Conservation (phyloP, 2,888 invertebrate species). For the Ormia ochracea region DNA sequence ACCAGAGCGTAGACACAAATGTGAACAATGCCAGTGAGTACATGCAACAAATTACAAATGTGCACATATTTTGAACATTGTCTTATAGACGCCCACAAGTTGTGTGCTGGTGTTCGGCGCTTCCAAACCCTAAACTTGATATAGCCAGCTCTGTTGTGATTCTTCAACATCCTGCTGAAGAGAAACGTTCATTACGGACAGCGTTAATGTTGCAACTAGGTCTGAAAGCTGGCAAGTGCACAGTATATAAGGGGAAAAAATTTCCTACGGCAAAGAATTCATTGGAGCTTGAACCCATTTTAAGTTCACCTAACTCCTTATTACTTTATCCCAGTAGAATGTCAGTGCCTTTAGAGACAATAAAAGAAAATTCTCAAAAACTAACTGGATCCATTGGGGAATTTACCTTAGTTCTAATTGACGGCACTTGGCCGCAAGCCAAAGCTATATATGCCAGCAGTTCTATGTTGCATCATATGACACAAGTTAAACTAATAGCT, state of each 20-base stretch:
- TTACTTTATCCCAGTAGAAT: conserved; percentile 88
- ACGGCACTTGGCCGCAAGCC: conserved; percentile 98
- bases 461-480: conserved; percentile 83
- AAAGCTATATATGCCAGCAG: conserved; percentile 93
- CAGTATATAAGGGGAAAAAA: conserved; percentile 83
- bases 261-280: conserved; percentile 83
- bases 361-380: conserved; percentile 64
- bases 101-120: conserved; percentile 93
- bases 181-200: conserved; percentile 90
- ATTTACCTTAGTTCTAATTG: conserved; percentile 89
- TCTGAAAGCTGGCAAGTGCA: conserved; percentile 85
- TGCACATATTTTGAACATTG: neutral
- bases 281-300: conserved; percentile 81
- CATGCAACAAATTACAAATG: neutral
- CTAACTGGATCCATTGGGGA: conserved; percentile 70
- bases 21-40: conserved; percentile 85
- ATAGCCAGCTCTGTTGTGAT: conserved; percentile 86
- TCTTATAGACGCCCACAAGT: conserved; percentile 84
- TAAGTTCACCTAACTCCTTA: conserved; percentile 81
- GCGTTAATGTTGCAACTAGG: conserved; percentile 92
- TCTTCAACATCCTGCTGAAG: conserved; percentile 95
- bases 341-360: conserved; percentile 83
- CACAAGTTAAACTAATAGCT: conserved; percentile 88
- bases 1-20: conserved; percentile 82
- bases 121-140: conserved; percentile 84